A percentile compares a stretch with the other conserved stretches of the same genome.
These are phyloP conservation scores for Pipistrellus pipistrellus DNA, from an alignment of 2,797 vertebrate genomes.

Conservation along the genomic window DNA sequence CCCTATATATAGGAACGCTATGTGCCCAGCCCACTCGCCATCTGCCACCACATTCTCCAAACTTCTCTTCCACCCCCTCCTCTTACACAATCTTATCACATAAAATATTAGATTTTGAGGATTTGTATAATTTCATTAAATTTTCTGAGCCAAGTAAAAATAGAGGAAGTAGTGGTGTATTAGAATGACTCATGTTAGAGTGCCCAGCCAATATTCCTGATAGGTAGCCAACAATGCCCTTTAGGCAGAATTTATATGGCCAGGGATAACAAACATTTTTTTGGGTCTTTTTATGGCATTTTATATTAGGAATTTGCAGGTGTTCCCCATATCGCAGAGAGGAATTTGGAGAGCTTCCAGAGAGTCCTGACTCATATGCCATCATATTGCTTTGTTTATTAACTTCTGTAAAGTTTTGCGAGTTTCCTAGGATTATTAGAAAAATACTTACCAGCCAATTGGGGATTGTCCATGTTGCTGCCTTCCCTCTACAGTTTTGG, in stretches of 20 bases:
- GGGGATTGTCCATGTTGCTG: not conserved
- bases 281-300: not conserved
- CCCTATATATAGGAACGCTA: conserved; percentile 85
- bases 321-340: conserved; percentile 55
- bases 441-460: not conserved
- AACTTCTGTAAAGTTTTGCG: conserved; percentile 50
- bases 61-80: conserved; percentile 84
- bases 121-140: conserved; percentile 85
- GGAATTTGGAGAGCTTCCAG: conserved; percentile 46
- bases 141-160: conserved; percentile 77
- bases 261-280: not conserved
- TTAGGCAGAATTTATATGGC: not conserved
- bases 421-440: conserved; percentile 45
- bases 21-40: conserved; percentile 86
- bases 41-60: conserved; percentile 83
- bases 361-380: conserved; percentile 51
- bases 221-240: not conserved
- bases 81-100: conserved; percentile 86
- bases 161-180: conserved; percentile 53
- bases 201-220: not conserved
- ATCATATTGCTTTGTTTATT: conserved; percentile 58
- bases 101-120: conserved; percentile 85
- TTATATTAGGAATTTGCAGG: conserved; percentile 61
- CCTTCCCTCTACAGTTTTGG: not conserved
- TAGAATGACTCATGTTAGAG: conserved; percentile 2